Evolutionary conservation across 2,888 invertebrate genomes (phyloP), one percentile per base, ranked within the genome.

Genomic region (Scaptomyza flava): DNA sequence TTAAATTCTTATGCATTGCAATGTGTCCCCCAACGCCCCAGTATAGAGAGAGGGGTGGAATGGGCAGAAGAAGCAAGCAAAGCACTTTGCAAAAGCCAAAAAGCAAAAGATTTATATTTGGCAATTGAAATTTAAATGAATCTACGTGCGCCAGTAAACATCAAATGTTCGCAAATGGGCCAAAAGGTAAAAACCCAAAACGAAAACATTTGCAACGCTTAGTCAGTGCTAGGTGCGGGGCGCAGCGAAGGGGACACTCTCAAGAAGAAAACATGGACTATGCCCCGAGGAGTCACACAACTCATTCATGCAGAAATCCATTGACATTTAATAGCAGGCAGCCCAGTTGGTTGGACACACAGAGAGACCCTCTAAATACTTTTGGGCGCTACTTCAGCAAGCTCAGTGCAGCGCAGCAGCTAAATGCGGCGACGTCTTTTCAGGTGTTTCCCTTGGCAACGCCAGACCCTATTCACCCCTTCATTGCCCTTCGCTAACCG

Each of bases 291-390:
- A 72, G 68, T 60, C 68, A 60, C 79, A 81, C 79, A 77, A 75
- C 75, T 79, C 84, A 79, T 82, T 89, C 89, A 89, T 77, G 90
- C 89, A 79, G 80, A 88, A 88, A 88, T 89, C 88, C 90, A 88
- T 89, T 88, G 88, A 88, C 88, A 89, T 86, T 88, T 88, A 88
- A 89, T 86, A 87, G 89, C 72, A 41, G 41, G 17, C 41, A 41
- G 41, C 64, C 57, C 48, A 47, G 46, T 57, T 53, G 51, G 46
- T 50, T 51, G 34, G 54, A 54, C 54, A 41, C 41, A 17, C 9
- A 63, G 59, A 63, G 59, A 59, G 62, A 3, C 62, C 56, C 68
- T 68, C 74, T 77, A 73, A 74, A 74, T 74, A 77, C 74, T 53
- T 57, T 53, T 48, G 52, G 57, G 51, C 47, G 41, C 46, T 47